Evolutionary conservation across 2,888 invertebrate genomes (phyloP).

Genomic region (Nephrotoma appendiculata): DNA sequence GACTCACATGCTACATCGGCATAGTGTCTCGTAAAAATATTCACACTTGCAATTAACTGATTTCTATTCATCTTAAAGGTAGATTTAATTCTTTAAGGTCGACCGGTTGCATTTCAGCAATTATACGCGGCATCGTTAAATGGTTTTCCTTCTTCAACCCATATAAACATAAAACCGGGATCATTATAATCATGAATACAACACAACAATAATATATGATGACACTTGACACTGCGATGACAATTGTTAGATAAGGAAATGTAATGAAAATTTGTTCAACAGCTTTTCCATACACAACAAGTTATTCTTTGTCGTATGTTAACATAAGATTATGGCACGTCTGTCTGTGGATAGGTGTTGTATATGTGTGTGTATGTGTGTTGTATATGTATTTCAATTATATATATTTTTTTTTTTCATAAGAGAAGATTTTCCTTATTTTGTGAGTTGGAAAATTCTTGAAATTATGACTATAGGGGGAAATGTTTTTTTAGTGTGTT

Average conservation of each 20-base stretch:
- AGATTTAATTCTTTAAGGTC: background rate
- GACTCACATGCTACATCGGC: background rate
- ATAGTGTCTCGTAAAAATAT: background rate
- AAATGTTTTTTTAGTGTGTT: too few species aligned
- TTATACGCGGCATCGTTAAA: background rate
- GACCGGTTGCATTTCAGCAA: background rate
- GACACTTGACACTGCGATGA: background rate
- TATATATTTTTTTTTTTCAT: background rate
- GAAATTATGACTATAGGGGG: background rate
- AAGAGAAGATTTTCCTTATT: background rate
- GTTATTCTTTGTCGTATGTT: background rate
- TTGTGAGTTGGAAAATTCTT: background rate
- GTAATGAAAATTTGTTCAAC: background rate
- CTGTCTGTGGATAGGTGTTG: too few species aligned
- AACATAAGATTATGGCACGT: background rate
- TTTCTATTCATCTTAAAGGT: background rate
- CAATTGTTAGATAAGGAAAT: background rate
- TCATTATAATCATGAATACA: background rate
- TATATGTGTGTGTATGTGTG: too few species aligned
- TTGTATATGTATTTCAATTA: background rate
- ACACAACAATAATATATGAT: background rate
- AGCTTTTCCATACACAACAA: background rate
- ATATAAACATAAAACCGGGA: background rate
- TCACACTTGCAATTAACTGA: background rate
- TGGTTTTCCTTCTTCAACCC: background rate